Evolutionary conservation across 2,113 vertebrate genomes (phyloP), one percentile per base, ranked within the genome.

Genomic region (Sterna hirundo): DNA sequence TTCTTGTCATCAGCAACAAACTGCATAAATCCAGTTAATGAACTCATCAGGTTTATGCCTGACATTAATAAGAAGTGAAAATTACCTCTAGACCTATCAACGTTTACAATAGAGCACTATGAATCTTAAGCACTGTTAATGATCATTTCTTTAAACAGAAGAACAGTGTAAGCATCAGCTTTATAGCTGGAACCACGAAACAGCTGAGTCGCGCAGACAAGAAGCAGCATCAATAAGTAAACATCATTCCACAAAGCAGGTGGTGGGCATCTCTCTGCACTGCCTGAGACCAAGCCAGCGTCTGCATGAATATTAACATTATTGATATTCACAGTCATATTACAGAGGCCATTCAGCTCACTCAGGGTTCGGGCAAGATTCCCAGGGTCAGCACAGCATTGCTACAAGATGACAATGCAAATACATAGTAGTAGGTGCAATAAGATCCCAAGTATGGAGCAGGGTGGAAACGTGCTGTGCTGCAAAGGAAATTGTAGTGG

Each of bases 71-170:
- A 62, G 81, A 93, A 95, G 75, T 51, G 81, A 95, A 96, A 95
- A 97, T 95, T 97, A 93, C 81, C 84, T 90, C 89, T 80, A 91
- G 91, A 94, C 70, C 70, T 93, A 97, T 80, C 91, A 97, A 54
- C 1, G 0, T 70, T 85, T 93, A 94, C 86, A 91, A 87, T 20
- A 83, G 82, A 94, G 58, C 6, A 10, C 30, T 66, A 55, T 80
- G 78, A 95, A 90, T 95, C 74, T 90, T 77, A 95, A 93, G 58
- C 61, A 88, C 89, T 87, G 57, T 72, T 97, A 94, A 95, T 79
- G 70, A 94, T 85, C 3, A 85, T 91, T 85, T 74, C 70, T 87
- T 86, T 66, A 77, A 89, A 68, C 40, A 83, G 72, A 83, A 85
- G 36, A 95, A 79, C 7, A 3, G 40, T 11, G 16, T 58, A 83